Percentiles rank a stretch among this genome's conserved stretches.
Conservation (phyloP, 2,113 vertebrate species). For the Brachyhypopomus occidentalis region DNA sequence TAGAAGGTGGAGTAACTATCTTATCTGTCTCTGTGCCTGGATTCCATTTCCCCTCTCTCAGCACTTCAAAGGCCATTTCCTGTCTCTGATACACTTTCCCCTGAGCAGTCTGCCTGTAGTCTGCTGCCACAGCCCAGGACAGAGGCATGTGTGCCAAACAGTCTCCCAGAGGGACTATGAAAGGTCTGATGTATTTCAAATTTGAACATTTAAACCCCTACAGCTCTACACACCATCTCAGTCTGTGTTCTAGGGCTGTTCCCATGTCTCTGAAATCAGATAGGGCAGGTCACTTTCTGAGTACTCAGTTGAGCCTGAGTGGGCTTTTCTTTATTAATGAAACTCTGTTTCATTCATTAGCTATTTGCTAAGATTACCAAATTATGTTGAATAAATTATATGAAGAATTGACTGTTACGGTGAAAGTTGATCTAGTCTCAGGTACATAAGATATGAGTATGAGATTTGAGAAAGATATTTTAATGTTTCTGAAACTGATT, state of each 20-base stretch:
- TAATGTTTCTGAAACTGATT: neutral
- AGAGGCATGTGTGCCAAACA: constrained; percentile 38
- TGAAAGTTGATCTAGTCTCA: too few relatives aligned
- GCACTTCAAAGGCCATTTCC: constrained; percentile 61
- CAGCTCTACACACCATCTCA: constrained; percentile 11
- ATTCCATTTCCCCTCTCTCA: constrained; percentile 56
- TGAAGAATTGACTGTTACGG: too few relatives aligned
- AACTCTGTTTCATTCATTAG: too few relatives aligned
- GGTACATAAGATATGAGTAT: too few relatives aligned
- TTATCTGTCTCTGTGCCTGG: constrained; percentile 45
- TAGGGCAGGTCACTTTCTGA: neutral
- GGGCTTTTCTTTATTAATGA: too few relatives aligned
- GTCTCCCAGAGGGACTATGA: constrained; percentile 32
- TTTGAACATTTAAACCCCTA: constrained; percentile 24
- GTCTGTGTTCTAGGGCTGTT: neutral
- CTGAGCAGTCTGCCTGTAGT: constrained; percentile 45
- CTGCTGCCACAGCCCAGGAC: constrained; percentile 16
- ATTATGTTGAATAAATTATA: too few relatives aligned
- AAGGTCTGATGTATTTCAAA: constrained; percentile 40
- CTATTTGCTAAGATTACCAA: too few relatives aligned
- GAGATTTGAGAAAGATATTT: too few relatives aligned
- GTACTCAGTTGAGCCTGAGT: too few relatives aligned
- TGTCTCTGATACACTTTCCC: constrained; percentile 43
- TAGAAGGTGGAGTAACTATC: constrained; percentile 32
- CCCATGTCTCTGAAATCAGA: too few relatives aligned